These are phyloP conservation scores for Hirtodrosophila histrioides DNA, from an alignment of 2,888 invertebrate species.

Conservation along the genomic window DNA sequence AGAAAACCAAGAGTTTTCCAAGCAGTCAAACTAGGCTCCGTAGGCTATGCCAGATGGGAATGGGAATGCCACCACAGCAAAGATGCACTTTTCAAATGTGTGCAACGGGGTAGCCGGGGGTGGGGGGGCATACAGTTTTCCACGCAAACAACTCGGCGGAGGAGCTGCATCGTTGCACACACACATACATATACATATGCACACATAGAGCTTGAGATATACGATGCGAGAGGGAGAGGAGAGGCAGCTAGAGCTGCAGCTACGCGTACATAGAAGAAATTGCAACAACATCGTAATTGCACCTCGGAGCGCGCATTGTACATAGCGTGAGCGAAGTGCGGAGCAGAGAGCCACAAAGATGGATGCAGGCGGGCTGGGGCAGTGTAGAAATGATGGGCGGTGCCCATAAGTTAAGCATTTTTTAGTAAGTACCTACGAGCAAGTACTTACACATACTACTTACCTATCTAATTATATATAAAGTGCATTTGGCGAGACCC, in stretches of 20 bases:
- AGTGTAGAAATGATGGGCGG: slow-evolving; percentile 19
- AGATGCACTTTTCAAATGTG: slow-evolving; percentile 81
- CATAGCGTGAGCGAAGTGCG: background rate
- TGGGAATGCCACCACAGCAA: slow-evolving; percentile 13
- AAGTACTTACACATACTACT: slow-evolving; percentile 19
- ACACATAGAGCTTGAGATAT: slow-evolving; percentile 35
- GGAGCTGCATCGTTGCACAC: slow-evolving; percentile 60
- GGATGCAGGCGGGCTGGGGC: background rate
- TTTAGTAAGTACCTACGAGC: slow-evolving; percentile 18
- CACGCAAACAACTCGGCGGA: slow-evolving; percentile 61
- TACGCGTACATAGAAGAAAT: slow-evolving; percentile 77
- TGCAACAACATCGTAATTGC: slow-evolving; percentile 65
- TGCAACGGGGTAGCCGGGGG: slow-evolving; percentile 27
- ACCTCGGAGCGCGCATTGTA: slow-evolving; percentile 17
- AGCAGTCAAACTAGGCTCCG: slow-evolving; percentile 73
- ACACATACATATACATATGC: slow-evolving; percentile 24
- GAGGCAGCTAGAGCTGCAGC: slow-evolving; percentile 52
- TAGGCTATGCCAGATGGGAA: slow-evolving; percentile 32
- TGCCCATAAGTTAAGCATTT: slow-evolving; percentile 30
- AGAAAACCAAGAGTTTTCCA: slow-evolving; percentile 76
- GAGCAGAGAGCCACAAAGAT: background rate
- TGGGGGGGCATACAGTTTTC: slow-evolving; percentile 63
- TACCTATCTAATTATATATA: slow-evolving; percentile 12
- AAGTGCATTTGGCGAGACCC: background rate
- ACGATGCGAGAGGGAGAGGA: slow-evolving; percentile 29